Percentiles rank a stretch among this genome's conserved stretches.
phyloP scores from a whole-genome alignment of 1,140 invertebrate species.

The Holcopasites calliopsidis region DNA sequence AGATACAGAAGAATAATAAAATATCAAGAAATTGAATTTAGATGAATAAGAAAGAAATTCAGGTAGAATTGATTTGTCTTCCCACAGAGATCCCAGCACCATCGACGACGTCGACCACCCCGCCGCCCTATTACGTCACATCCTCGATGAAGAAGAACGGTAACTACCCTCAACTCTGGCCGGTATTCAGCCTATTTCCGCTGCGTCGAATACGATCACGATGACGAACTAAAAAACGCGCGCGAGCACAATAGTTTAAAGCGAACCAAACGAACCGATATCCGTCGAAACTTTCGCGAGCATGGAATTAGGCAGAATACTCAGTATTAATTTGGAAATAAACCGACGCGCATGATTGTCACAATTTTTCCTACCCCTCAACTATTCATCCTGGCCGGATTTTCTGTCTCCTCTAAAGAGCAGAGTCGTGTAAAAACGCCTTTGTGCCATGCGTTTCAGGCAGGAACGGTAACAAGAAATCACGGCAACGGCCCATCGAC shows the following conservation, averaged over 20 bases:
- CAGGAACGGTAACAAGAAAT: slow-evolving; percentile 72
- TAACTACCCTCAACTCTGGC: slow-evolving; percentile 52
- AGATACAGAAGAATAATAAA: background rate
- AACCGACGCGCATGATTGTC: background rate
- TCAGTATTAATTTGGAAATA: slow-evolving; percentile 20
- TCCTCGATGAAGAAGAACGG: slow-evolving; percentile 69
- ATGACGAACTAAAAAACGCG: background rate
- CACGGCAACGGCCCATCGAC: slow-evolving; percentile 76
- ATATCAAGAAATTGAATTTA: background rate
- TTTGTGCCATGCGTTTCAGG: slow-evolving; percentile 68
- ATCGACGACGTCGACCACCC: slow-evolving; percentile 83
- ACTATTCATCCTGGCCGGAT: background rate
- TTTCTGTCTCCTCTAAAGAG: slow-evolving; percentile 4
- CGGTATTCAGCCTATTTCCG: slow-evolving; percentile 1
- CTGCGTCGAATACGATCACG: background rate
- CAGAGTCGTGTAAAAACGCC: slow-evolving; percentile 50
- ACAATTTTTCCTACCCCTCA: background rate
- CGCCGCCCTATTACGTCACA: slow-evolving; percentile 76
- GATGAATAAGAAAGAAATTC: background rate
- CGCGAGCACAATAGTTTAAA: background rate
- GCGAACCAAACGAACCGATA: background rate
- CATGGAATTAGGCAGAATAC: slow-evolving; percentile 44
- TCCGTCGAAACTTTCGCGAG: background rate
- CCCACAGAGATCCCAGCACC: slow-evolving; percentile 85
- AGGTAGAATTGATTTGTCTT: slow-evolving; percentile 25